Conservation (phyloP, 1,140 invertebrate genomes). For the Yoshiicerus persimilis region DNA sequence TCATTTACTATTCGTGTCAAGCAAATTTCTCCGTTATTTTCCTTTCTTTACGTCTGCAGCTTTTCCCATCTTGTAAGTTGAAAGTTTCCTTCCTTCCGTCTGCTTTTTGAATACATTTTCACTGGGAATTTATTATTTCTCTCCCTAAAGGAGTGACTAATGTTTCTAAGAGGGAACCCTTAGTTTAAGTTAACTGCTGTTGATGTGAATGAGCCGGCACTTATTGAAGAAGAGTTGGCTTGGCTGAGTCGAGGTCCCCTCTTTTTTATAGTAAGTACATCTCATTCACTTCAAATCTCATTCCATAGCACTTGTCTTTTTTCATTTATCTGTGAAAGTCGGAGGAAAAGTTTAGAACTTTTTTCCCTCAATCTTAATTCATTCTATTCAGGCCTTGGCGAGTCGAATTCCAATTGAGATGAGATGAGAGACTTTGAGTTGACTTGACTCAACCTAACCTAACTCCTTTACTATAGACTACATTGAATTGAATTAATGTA, state of each 20-base stretch:
- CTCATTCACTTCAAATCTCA: conserved; percentile 2
- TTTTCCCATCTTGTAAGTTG: background rate
- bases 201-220: conserved; percentile 20
- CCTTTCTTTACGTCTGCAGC: background rate
- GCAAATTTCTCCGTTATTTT: background rate
- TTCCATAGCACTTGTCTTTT: conserved; percentile 13
- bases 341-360: conserved; percentile 3
- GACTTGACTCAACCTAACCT: background rate
- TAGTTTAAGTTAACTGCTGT: conserved; percentile 11
- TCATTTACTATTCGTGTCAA: background rate
- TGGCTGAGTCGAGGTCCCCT: background rate
- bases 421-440: background rate
- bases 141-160: conserved; percentile 11
- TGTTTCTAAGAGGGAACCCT: background rate
- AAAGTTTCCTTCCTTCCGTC: background rate
- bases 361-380: conserved; percentile 20
- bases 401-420: conserved; percentile 12
- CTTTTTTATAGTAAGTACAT: background rate
- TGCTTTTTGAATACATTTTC: conserved; percentile 10
- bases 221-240: background rate
- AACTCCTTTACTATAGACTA: background rate
- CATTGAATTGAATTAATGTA: conserved; percentile 22
- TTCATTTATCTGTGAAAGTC: conserved; percentile 17
- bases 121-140: background rate
- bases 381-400: background rate